Evolutionary conservation across 2,888 invertebrate genomes (phyloP).

Genomic region (Drosophila nr. medialis): DNA sequence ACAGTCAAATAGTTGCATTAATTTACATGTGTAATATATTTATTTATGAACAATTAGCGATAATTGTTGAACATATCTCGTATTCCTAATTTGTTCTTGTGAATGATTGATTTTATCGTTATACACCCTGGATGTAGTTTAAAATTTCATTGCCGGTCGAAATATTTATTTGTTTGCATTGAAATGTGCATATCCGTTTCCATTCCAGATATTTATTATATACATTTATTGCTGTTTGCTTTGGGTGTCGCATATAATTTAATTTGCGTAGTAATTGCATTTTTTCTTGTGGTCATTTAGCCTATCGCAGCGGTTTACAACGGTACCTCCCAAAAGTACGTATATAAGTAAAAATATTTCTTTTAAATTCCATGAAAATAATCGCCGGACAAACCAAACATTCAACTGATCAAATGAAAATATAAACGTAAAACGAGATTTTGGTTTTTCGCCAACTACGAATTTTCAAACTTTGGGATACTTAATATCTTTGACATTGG

Average conservation of each 20-base stretch:
- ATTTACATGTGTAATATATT: constrained; percentile 1
- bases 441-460: constrained; percentile 44
- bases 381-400: constrained; percentile 41
- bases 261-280: constrained; percentile 38
- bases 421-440: constrained; percentile 16
- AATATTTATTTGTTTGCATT: constrained; percentile 38
- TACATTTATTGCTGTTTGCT: constrained; percentile 29
- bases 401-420: constrained; percentile 37
- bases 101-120: constrained; percentile 11
- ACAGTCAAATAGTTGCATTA: constrained; percentile 1
- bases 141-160: constrained; percentile 18
- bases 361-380: constrained; percentile 63
- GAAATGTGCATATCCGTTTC: constrained; percentile 52
- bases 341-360: background rate
- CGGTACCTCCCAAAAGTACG: background rate
- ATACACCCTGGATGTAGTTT: constrained; percentile 6
- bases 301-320: constrained; percentile 51
- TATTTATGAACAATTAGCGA: constrained; percentile 17
- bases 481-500: constrained; percentile 16
- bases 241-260: constrained; percentile 46
- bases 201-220: constrained; percentile 21
- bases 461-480: constrained; percentile 59
- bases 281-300: constrained; percentile 62
- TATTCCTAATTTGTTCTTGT: constrained; percentile 10
- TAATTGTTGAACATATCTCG: constrained; percentile 14